These are phyloP conservation scores for Trisateles emortualis DNA, from an alignment of 2,888 invertebrate genomes.

Conservation along the genomic window DNA sequence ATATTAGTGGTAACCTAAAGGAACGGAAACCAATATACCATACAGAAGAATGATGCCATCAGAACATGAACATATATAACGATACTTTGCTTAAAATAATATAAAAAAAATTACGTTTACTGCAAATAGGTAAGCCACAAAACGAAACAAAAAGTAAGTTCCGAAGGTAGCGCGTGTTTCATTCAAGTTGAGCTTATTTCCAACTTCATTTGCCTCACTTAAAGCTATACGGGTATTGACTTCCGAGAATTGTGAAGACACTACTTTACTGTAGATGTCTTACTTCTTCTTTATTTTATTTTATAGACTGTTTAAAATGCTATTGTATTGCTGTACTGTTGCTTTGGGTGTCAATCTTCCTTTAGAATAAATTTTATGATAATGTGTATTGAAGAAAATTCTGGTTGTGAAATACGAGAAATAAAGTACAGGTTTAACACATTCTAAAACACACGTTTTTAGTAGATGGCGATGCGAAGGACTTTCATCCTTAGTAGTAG, in stretches of 20 bases:
- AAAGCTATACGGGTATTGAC: conserved; percentile 3
- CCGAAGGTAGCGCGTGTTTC: conserved; percentile 48
- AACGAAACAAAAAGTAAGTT: not conserved
- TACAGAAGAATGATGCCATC: no score
- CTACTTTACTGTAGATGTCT: not conserved
- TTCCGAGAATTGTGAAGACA: conserved; percentile 3
- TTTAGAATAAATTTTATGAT: no score
- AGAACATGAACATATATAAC: not conserved
- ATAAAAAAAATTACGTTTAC: not conserved
- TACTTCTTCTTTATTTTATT: not conserved
- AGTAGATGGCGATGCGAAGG: no score
- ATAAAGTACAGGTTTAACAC: no score
- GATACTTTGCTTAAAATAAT: not conserved
- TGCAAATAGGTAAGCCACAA: not conserved
- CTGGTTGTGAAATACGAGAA: no score
- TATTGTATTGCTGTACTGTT: no score
- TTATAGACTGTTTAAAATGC: not conserved
- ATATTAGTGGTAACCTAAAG: no score
- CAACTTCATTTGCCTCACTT: conserved; percentile 29
- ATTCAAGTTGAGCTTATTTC: conserved; percentile 63
- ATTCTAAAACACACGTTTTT: no score
- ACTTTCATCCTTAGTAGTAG: no score
- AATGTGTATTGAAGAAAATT: no score
- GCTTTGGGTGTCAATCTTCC: no score
- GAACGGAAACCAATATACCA: no score